Evolutionary conservation across 1,140 invertebrate genomes (phyloP).

Genomic region (Trissolcus basalis): DNA sequence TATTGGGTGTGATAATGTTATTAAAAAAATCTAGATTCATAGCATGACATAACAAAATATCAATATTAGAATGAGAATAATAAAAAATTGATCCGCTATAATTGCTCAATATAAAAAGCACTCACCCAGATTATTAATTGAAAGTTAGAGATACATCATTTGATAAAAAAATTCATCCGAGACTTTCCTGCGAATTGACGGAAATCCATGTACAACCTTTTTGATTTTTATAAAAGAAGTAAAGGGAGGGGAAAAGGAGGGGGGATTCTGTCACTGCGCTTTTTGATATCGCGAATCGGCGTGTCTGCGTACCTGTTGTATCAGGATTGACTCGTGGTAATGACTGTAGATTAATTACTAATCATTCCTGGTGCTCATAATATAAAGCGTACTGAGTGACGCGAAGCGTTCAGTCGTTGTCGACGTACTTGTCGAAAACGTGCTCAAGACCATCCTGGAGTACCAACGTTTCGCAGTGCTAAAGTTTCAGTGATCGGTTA

Average conservation of each 20-base stretch:
- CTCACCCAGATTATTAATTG: too few species aligned
- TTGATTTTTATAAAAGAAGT: not conserved
- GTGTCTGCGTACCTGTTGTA: conserved; percentile 39
- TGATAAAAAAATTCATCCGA: too few species aligned
- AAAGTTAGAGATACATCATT: too few species aligned
- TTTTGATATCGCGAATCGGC: conserved; percentile 36
- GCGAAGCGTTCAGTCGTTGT: conserved; percentile 39
- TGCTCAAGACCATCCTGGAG: conserved; percentile 11
- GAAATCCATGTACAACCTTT: not conserved
- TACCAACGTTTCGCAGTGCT: not conserved
- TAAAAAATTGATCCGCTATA: too few species aligned
- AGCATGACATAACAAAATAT: too few species aligned
- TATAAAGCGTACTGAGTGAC: conserved; percentile 47
- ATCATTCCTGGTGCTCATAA: conserved; percentile 39
- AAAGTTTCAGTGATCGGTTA: not conserved
- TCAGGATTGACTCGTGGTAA: conserved; percentile 42
- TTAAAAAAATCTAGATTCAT: too few species aligned
- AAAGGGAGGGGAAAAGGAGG: not conserved
- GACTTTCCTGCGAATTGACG: too few species aligned
- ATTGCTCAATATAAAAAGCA: too few species aligned
- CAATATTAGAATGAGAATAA: too few species aligned
- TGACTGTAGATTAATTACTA: conserved; percentile 49
- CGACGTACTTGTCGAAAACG: conserved; percentile 22
- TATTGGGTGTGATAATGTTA: too few species aligned
- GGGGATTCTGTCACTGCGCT: conserved; percentile 14